Evolutionary conservation across 2,888 invertebrate species (phyloP).

Genomic region (Lycia hirtaria): DNA sequence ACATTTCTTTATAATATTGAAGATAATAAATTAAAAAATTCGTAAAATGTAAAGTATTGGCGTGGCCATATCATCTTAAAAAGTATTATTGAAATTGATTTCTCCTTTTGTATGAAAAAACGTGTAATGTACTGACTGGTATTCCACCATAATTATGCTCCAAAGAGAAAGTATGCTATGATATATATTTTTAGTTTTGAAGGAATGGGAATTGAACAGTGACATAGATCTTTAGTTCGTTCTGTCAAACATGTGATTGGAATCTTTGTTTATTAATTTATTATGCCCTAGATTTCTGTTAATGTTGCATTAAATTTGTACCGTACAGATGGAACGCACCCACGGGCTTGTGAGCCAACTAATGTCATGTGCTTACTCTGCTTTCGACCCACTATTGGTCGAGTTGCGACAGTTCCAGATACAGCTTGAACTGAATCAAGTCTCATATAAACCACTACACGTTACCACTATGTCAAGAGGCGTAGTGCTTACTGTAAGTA

Average conservation of each 20-base stretch:
- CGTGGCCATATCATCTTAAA: no score
- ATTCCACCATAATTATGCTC: no score
- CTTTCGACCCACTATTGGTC: conserved; percentile 51
- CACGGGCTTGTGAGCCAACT: conserved; percentile 37
- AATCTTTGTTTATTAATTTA: background rate
- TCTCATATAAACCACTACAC: conserved; percentile 69
- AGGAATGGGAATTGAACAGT: no score
- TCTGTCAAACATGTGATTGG: background rate
- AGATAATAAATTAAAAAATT: no score
- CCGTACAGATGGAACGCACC: conserved; percentile 37
- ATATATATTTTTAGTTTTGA: no score
- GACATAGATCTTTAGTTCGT: no score
- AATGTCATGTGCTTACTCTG: conserved; percentile 47
- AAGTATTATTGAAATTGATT: no score
- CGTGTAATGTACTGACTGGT: no score
- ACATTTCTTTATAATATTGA: no score
- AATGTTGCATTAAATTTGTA: background rate
- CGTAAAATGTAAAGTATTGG: no score
- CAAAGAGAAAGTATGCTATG: no score
- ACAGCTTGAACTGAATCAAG: conserved; percentile 65
- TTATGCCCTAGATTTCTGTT: background rate
- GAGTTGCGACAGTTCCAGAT: conserved; percentile 71
- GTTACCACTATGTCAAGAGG: conserved; percentile 69
- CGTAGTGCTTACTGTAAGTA: conserved; percentile 67
- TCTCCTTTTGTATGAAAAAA: no score